phyloP scores from a whole-genome alignment of 2,113 vertebrate species.

The Spilogale gracilis region DNA sequence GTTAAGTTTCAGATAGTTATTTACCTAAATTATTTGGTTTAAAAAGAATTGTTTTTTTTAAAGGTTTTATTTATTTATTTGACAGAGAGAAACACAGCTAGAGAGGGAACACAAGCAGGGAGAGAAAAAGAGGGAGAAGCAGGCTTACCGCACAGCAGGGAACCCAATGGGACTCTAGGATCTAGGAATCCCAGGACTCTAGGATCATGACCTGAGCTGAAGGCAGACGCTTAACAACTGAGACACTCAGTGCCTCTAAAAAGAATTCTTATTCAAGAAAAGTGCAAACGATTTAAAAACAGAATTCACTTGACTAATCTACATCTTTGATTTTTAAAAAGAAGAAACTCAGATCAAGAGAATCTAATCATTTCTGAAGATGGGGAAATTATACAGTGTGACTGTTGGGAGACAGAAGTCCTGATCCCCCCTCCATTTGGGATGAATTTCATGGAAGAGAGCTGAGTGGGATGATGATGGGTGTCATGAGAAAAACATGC shows the following conservation, averaged over 20 bases:
- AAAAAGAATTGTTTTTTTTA: background rate
- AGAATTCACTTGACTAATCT: background rate
- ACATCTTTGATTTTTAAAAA: background rate
- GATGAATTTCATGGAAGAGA: background rate
- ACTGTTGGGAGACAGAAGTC: background rate
- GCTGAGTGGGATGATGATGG: background rate
- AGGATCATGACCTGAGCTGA: too few species aligned
- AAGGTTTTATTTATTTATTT: too few species aligned
- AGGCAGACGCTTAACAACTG: too few species aligned
- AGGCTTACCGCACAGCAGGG: too few species aligned
- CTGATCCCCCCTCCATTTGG: background rate
- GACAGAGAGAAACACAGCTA: too few species aligned
- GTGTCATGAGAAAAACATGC: too few species aligned
- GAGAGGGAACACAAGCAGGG: too few species aligned
- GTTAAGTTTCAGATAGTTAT: background rate
- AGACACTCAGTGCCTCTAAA: too few species aligned
- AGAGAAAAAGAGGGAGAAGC: too few species aligned
- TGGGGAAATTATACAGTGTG: background rate
- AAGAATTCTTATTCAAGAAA: background rate
- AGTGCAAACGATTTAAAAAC: background rate
- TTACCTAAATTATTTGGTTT: background rate
- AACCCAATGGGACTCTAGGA: too few species aligned
- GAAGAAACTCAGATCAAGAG: background rate
- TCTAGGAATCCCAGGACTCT: too few species aligned
- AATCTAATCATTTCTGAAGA: background rate